Conservation (phyloP, 2,113 vertebrate species). For the Ginglymostoma cirratum region DNA sequence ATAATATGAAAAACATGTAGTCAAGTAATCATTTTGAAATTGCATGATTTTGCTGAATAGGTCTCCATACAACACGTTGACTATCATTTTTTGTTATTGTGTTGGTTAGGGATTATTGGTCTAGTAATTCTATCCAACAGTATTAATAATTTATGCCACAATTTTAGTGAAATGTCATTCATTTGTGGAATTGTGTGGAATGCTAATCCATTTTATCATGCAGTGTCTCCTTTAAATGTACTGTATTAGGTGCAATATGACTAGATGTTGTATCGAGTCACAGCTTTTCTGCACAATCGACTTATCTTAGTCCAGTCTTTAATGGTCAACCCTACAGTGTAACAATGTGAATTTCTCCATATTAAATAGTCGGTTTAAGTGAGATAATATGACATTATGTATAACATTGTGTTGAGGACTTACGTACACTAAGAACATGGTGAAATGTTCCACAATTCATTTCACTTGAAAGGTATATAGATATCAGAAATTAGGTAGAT, state of each 20-base stretch:
- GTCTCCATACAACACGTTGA: neutral
- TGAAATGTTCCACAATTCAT: neutral
- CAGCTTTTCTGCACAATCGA: neutral
- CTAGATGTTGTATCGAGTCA: neutral
- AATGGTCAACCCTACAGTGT: neutral
- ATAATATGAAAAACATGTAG: neutral
- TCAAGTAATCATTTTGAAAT: neutral
- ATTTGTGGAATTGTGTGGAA: neutral
- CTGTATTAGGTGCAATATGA: neutral
- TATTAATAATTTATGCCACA: neutral
- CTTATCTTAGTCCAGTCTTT: neutral
- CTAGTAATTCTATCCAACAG: neutral
- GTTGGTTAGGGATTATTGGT: neutral
- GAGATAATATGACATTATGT: neutral
- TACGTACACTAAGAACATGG: neutral
- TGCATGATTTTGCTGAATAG: neutral
- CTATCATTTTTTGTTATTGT: neutral
- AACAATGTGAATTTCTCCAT: neutral
- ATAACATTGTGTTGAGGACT: neutral
- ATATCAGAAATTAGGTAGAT: neutral
- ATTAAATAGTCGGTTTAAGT: neutral
- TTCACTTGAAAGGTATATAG: neutral
- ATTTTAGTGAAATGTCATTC: neutral
- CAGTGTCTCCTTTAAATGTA: neutral
- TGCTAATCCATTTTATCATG: neutral